Evolutionary conservation across 2,113 vertebrate genomes (phyloP), one percentile per base, ranked within the genome.

Genomic region (Austrofundulus limnaeus): DNA sequence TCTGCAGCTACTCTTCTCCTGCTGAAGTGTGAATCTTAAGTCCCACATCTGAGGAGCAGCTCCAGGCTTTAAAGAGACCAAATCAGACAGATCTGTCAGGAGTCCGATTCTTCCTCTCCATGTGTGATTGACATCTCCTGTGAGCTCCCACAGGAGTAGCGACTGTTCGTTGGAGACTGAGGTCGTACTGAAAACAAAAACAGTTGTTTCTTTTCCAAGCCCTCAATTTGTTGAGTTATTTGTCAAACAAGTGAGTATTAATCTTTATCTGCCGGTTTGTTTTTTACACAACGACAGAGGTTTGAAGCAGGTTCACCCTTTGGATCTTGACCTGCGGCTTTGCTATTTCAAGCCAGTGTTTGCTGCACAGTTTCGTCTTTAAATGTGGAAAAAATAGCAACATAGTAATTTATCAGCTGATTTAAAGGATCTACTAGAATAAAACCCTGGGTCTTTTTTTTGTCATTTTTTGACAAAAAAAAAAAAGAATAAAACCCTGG

Each of bases 221-320:
- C 38, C 43, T 38, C 62, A 11, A 34, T 69, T 60, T 45, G 17
- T 69, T 61, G 60, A 51, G 56, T 66, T 19, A 56, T 72, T 65
- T 43, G 61, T 70, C 48, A 38, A 58, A 58, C 61, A 72, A 67
- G 83, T 82, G 83, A 88, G 86, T 86, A 81, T 81, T n/a, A 42
- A 41, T 52, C 15, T 3, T 41, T 2, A 15, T 41, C 12, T 41
- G 39, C 2, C 3, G 17, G 60, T 13, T 66, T 38, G 9, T 0
- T n/a, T 73, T 42, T 12, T 2, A 20, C 9, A 43, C 38, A 49
- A 34, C 57, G 56, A 50, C 68, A 57, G 45, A n/a, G 70, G 21
- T 41, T 59, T 43, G 53, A 57, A 38, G 24, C 42, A 24, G 77
- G 51, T 79, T 77, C 66, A 56, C 42, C 57, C 64, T 51, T 50